phyloP scores from a whole-genome alignment of 1,140 invertebrate genomes.

The Leguminivora glycinivorella region DNA sequence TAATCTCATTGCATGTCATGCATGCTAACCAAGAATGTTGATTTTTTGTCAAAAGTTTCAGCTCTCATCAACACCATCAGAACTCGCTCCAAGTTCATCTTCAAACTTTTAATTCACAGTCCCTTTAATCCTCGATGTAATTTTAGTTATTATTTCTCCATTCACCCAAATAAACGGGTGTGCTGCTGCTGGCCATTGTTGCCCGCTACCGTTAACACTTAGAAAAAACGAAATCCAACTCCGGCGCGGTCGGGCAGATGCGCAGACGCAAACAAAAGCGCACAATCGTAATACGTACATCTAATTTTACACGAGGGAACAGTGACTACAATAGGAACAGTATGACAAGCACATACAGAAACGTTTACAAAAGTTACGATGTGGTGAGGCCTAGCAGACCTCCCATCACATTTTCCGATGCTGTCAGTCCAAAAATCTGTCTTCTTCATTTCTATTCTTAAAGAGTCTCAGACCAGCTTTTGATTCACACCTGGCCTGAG shows the following conservation, averaged over 20 bases:
- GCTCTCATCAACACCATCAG: too few species aligned
- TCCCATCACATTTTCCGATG: too few species aligned
- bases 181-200: background rate
- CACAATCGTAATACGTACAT: conserved; percentile 53
- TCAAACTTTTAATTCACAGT: background rate
- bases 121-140: background rate
- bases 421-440: too few species aligned
- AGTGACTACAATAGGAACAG: conserved; percentile 26
- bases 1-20: too few species aligned
- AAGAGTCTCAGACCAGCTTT: too few species aligned
- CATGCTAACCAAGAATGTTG: too few species aligned
- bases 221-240: conserved; percentile 65
- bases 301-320: conserved; percentile 56
- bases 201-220: conserved; percentile 18
- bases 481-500: too few species aligned
- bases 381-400: too few species aligned
- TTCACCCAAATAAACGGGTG: background rate
- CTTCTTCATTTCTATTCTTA: too few species aligned
- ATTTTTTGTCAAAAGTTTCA: too few species aligned
- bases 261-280: conserved; percentile 56
- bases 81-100: background rate
- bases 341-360: background rate
- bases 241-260: conserved; percentile 66
- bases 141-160: background rate
- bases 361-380: too few species aligned